Conservation (phyloP, 2,888 invertebrate species). For the Diarsia brunnea region DNA sequence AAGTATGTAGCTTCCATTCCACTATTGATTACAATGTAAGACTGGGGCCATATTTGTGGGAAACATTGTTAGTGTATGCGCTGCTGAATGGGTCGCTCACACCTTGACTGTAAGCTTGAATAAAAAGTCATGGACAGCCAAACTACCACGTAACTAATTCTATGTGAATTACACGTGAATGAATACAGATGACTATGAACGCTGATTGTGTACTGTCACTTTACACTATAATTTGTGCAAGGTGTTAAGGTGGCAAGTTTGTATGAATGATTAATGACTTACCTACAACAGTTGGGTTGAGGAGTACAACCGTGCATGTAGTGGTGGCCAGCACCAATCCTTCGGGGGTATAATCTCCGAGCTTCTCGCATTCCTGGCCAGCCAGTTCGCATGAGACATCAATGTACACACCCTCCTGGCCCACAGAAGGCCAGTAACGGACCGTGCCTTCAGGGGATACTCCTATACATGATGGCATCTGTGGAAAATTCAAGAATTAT, state of each 20-base stretch:
- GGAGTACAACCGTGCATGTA: conserved; percentile 95
- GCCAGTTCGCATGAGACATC: conserved; percentile 96
- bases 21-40: background rate
- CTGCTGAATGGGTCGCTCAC: background rate
- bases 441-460: conserved; percentile 98
- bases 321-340: conserved; percentile 97
- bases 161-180: no score
- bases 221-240: no score
- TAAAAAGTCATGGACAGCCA: no score
- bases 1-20: background rate
- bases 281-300: conserved; percentile 76
- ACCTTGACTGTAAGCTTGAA: no score
- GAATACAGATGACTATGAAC: no score
- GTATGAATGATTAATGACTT: conserved; percentile 35
- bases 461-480: conserved; percentile 96
- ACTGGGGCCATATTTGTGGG: background rate
- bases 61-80: background rate
- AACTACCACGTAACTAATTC: no score
- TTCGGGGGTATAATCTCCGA: conserved; percentile 92
- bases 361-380: conserved; percentile 96
- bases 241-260: background rate
- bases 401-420: conserved; percentile 96
- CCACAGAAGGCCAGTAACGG: conserved; percentile 97
- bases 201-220: no score
- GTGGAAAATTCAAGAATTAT: background rate